phyloP scores from a whole-genome alignment of 2,113 vertebrate genomes.

The Hoplias malabaricus region DNA sequence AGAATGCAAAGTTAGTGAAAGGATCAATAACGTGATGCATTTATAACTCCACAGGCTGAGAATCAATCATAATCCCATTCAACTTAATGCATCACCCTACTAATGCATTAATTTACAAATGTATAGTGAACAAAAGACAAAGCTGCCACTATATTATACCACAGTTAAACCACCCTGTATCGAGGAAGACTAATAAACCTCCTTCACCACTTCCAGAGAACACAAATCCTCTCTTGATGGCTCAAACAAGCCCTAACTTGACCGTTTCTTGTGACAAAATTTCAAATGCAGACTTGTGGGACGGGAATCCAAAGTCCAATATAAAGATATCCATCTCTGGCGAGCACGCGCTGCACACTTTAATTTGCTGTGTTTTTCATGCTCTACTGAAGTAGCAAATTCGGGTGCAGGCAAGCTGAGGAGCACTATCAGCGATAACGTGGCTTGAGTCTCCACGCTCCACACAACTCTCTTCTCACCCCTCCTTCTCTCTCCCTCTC shows the following conservation, averaged over 20 bases:
- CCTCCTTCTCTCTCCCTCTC: slow-evolving; percentile 40
- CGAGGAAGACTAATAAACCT: neutral
- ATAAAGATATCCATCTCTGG: slow-evolving; percentile 92
- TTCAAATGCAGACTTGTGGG: slow-evolving; percentile 73
- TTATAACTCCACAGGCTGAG: neutral
- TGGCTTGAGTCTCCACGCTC: slow-evolving; percentile 87
- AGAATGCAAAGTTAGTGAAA: slow-evolving; percentile 3
- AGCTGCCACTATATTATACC: neutral
- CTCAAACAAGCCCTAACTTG: slow-evolving; percentile 35
- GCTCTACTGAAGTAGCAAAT: slow-evolving; percentile 96
- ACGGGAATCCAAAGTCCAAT: slow-evolving; percentile 82
- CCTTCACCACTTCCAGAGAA: neutral
- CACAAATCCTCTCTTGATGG: slow-evolving; percentile 28
- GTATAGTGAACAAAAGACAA: neutral
- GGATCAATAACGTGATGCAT: neutral
- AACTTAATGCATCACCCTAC: neutral
- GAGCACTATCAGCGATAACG: slow-evolving; percentile 89
- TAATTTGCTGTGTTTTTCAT: slow-evolving; percentile 94
- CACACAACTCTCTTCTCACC: slow-evolving; percentile 77
- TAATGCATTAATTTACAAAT: neutral
- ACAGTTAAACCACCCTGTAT: neutral
- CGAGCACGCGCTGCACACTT: slow-evolving; percentile 86
- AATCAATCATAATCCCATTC: neutral
- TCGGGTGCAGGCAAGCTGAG: slow-evolving; percentile 79
- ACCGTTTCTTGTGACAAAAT: slow-evolving; percentile 61